Percentiles rank a stretch among this genome's conserved stretches.
Evolutionary conservation across 2,113 vertebrate species (phyloP).

Genomic region (Anhinga rufa): DNA sequence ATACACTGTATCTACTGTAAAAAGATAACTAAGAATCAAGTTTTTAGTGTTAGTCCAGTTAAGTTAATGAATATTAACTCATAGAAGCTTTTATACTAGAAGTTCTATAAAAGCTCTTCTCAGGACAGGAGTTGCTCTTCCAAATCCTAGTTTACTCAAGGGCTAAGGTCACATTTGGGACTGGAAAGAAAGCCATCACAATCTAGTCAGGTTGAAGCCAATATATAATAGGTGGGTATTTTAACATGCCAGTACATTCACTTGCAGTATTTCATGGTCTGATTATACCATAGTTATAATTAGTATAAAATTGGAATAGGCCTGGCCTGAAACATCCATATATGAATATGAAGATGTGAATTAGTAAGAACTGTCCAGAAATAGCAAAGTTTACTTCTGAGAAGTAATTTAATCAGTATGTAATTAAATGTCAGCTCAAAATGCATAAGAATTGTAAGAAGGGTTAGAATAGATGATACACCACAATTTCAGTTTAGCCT

Average conservation of each 20-base stretch:
- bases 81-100: not conserved
- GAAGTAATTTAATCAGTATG: not conserved
- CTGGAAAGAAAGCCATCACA: not conserved
- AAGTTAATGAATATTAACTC: not conserved
- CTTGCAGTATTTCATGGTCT: not conserved
- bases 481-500: not conserved
- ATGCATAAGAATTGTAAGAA: not conserved
- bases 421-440: not conserved
- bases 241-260: not conserved
- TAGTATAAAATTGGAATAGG: not conserved
- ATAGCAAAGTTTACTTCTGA: not conserved
- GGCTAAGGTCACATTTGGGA: not conserved
- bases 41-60: not conserved
- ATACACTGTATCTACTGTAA: not conserved
- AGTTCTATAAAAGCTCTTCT: not conserved
- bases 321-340: not conserved
- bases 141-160: not conserved
- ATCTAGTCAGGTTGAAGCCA: not conserved
- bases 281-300: not conserved
- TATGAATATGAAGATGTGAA: not conserved
- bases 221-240: not conserved
- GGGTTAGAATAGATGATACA: not conserved
- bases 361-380: not conserved
- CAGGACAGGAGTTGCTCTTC: not conserved
- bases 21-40: not conserved